Percentiles rank a stretch among this genome's conserved stretches.
Conservation (phyloP, 2,113 vertebrate genomes). For the Microcebus lehilahytsara region DNA sequence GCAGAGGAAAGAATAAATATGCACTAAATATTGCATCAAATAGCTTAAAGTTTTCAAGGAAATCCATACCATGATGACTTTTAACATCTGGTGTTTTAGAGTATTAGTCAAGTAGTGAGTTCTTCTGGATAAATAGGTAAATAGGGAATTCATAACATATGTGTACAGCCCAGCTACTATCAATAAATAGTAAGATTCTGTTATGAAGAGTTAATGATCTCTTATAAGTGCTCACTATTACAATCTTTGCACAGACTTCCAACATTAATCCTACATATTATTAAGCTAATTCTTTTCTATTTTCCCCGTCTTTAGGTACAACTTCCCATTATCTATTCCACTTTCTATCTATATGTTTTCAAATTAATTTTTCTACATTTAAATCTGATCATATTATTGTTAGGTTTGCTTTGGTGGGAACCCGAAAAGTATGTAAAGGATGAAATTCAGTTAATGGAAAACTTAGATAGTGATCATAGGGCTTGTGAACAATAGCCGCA, state of each 20-base stretch:
- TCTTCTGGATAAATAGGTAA: not conserved
- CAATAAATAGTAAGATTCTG: not conserved
- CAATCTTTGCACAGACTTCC: not conserved
- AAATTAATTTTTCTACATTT: not conserved
- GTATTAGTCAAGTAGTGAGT: not conserved
- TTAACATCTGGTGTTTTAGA: not conserved
- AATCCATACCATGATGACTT: not conserved
- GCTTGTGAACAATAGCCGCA: too few relatives aligned
- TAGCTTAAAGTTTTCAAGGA: not conserved
- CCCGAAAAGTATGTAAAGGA: too few relatives aligned
- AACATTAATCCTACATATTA: not conserved
- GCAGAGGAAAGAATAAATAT: not conserved
- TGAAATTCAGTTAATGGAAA: too few relatives aligned
- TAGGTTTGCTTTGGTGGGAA: too few relatives aligned
- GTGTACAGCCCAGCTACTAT: not conserved
- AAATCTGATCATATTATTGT: not conserved
- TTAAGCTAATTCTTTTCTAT: not conserved
- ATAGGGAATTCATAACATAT: not conserved
- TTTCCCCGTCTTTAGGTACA: not conserved
- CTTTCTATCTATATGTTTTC: not conserved
- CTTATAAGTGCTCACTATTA: not conserved
- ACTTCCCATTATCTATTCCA: not conserved
- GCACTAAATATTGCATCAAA: not conserved
- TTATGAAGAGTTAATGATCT: not conserved
- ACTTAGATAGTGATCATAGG: too few relatives aligned